Percentiles rank a stretch among this genome's conserved stretches.
phyloP scores from a whole-genome alignment of 2,888 invertebrate genomes.

The Branchipolynoe longqiensis region DNA sequence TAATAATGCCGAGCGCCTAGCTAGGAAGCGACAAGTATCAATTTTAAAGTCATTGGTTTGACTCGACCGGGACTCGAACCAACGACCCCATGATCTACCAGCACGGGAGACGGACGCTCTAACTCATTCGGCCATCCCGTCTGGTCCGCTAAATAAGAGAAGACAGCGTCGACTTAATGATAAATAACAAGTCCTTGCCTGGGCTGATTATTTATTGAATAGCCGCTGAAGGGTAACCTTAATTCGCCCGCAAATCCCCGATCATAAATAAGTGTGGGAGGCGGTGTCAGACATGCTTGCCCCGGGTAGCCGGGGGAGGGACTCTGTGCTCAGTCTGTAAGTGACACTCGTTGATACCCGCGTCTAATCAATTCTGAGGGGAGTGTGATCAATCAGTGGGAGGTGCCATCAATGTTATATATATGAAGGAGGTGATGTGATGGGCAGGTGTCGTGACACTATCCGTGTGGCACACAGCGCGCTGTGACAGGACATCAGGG shows the following conservation, averaged over 20 bases:
- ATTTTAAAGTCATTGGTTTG: too few species aligned
- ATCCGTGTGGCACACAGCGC: too few species aligned
- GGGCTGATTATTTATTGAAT: background rate
- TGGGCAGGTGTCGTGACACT: too few species aligned
- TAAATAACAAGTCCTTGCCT: background rate
- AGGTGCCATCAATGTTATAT: too few species aligned
- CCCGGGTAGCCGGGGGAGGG: background rate
- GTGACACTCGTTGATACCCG: background rate
- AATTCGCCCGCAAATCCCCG: background rate
- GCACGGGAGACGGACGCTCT: too few species aligned
- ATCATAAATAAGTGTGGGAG: background rate
- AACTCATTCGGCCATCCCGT: too few species aligned
- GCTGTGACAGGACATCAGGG: too few species aligned
- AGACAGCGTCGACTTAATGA: background rate
- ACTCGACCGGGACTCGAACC: too few species aligned
- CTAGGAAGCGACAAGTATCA: too few species aligned
- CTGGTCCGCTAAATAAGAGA: background rate
- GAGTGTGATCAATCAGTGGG: background rate
- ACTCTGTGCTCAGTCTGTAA: background rate
- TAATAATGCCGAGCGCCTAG: too few species aligned
- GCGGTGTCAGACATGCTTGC: background rate
- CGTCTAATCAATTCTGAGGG: background rate
- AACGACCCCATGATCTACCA: too few species aligned
- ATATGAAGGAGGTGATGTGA: too few species aligned
- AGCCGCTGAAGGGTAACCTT: constrained; percentile 5